phyloP scores from a whole-genome alignment of 1,140 invertebrate genomes.

The Cydia fagiglandana region DNA sequence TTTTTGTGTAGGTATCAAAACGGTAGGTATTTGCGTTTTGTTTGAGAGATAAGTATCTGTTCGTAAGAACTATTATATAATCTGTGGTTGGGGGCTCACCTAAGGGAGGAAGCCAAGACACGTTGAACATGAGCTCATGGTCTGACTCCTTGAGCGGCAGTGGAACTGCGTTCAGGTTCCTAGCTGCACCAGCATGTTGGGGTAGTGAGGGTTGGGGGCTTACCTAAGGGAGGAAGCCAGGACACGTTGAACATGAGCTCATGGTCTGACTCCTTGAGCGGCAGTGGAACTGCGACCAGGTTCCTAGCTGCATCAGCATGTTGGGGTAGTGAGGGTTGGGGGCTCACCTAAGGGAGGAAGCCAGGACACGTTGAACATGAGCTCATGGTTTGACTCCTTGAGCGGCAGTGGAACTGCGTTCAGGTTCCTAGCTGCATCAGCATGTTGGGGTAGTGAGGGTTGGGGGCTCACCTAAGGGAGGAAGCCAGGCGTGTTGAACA shows the following conservation, averaged over 20 bases:
- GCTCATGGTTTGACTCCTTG: too few species aligned
- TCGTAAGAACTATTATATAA: too few species aligned
- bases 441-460: conserved; percentile 37
- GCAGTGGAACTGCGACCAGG: conserved; percentile 50
- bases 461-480: conserved; percentile 47
- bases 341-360: conserved; percentile 34
- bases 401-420: conserved; percentile 37
- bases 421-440: conserved; percentile 50
- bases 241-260: too few species aligned
- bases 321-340: conserved; percentile 39
- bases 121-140: conserved; percentile 64
- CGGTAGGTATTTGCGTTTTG: too few species aligned
- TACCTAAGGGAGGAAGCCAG: too few species aligned
- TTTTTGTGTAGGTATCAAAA: too few species aligned
- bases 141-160: conserved; percentile 55
- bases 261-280: conserved; percentile 14
- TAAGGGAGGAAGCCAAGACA: too few species aligned
- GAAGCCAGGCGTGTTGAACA: conserved; percentile 65
- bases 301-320: conserved; percentile 51
- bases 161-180: conserved; percentile 48
- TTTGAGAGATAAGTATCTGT: too few species aligned
- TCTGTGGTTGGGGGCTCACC: too few species aligned
- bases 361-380: too few species aligned
- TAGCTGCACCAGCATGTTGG: conserved; percentile 54
- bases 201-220: conserved; percentile 38